phyloP scores from a whole-genome alignment of 2,888 invertebrate species.

The Yponomeuta cagnagella region DNA sequence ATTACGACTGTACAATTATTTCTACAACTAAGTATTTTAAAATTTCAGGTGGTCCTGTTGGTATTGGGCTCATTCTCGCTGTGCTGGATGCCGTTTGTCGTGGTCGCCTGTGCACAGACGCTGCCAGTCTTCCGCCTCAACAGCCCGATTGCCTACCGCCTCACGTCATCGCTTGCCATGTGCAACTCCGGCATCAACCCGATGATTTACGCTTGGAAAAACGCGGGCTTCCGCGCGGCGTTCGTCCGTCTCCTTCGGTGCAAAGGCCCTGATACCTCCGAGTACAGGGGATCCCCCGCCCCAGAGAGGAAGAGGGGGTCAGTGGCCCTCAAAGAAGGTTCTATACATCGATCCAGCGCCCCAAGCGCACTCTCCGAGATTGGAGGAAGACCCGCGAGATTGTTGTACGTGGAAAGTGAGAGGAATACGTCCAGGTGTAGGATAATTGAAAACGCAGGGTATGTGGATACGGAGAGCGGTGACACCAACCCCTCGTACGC shows the following conservation, averaged over 20 bases:
- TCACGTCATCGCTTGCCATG: conserved; percentile 83
- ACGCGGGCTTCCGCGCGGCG: conserved; percentile 83
- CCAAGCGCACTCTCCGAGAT: conserved; percentile 46
- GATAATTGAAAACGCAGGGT: conserved; percentile 70
- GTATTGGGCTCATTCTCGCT: conserved; percentile 87
- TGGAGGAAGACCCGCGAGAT: conserved; percentile 60
- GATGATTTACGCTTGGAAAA: conserved; percentile 90
- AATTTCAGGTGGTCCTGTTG: conserved; percentile 82
- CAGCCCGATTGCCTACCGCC: conserved; percentile 77
- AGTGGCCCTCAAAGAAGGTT: conserved; percentile 65
- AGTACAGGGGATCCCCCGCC: conserved; percentile 73
- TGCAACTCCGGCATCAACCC: conserved; percentile 89
- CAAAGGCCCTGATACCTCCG: conserved; percentile 76
- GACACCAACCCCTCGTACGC: conserved; percentile 67
- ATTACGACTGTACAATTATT: too few relatives aligned
- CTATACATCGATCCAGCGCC: conserved; percentile 55
- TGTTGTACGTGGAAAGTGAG: conserved; percentile 56
- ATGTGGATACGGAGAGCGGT: conserved; percentile 58
- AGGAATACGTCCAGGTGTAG: conserved; percentile 59
- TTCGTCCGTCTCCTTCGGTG: conserved; percentile 81
- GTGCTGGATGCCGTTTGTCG: conserved; percentile 88
- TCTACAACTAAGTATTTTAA: neutral
- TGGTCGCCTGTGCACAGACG: conserved; percentile 79
- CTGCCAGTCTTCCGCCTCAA: conserved; percentile 67
- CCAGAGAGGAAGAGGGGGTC: conserved; percentile 71